Evolutionary conservation across 2,113 vertebrate species (phyloP).

Genomic region (Harpagus bidentatus): DNA sequence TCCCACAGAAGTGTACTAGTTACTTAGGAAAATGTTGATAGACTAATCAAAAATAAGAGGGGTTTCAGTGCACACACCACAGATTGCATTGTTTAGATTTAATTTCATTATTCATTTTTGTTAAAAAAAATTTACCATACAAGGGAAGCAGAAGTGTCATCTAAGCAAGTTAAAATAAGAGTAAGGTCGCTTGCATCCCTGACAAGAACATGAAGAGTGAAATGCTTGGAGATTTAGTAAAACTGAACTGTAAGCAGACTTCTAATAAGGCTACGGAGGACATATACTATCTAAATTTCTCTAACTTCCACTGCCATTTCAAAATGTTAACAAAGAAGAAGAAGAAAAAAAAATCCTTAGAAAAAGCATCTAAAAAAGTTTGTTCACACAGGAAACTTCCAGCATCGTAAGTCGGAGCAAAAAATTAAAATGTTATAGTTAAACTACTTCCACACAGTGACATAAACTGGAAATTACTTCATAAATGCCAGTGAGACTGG

Average conservation of each 20-base stretch:
- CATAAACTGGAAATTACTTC: background rate
- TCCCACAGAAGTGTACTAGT: background rate
- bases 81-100: background rate
- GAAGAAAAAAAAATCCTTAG: background rate
- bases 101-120: background rate
- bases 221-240: background rate
- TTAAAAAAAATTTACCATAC: background rate
- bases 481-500: background rate
- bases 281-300: background rate
- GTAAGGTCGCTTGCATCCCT: background rate
- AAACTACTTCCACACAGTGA: background rate
- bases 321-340: background rate
- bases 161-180: background rate
- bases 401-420: background rate
- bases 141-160: background rate
- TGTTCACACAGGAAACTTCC: background rate
- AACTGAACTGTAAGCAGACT: background rate
- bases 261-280: background rate
- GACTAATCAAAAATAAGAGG: background rate
- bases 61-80: background rate
- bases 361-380: background rate
- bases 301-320: background rate
- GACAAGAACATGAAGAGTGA: background rate
- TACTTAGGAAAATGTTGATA: background rate
- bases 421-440: background rate